A percentile compares a stretch with the other conserved stretches of the same genome.
Evolutionary conservation across 2,888 invertebrate genomes (phyloP).

Genomic region (Anticlea derivata): DNA sequence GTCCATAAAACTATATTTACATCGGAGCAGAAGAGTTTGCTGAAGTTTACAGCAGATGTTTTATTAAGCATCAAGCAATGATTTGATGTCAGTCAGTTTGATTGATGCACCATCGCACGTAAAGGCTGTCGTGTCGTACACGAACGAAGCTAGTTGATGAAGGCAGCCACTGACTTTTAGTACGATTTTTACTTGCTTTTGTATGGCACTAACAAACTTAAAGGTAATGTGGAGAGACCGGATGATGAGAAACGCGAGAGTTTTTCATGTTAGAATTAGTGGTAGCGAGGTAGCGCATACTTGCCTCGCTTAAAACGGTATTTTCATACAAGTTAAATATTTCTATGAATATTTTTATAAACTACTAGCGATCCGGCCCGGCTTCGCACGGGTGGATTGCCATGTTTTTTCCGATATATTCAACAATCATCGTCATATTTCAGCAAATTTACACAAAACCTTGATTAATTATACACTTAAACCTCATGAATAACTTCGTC

Average conservation of each 20-base stretch:
- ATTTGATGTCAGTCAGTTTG: slow-evolving; percentile 62
- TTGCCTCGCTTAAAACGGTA: slow-evolving; percentile 17
- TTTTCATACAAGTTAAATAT: slow-evolving; percentile 41
- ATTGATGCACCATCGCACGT: slow-evolving; percentile 61
- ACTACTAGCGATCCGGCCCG: too few relatives aligned
- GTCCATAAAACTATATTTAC: slow-evolving; percentile 42
- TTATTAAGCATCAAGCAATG: slow-evolving; percentile 57
- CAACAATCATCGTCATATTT: too few relatives aligned
- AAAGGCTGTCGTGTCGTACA: slow-evolving; percentile 13
- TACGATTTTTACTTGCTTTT: neutral
- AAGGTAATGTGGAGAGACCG: neutral
- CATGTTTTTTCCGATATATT: too few relatives aligned
- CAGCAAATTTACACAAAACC: too few relatives aligned
- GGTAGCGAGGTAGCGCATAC: neutral
- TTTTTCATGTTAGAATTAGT: neutral
- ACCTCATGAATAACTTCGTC: too few relatives aligned
- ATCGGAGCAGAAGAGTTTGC: slow-evolving; percentile 40
- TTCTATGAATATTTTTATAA: too few relatives aligned
- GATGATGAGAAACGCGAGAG: too few relatives aligned
- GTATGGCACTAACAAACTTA: neutral
- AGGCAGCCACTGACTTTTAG: slow-evolving; percentile 1
- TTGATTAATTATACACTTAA: too few relatives aligned
- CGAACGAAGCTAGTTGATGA: slow-evolving; percentile 13
- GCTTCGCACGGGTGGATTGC: too few relatives aligned
- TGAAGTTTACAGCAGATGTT: slow-evolving; percentile 48